These are phyloP conservation scores for Ecdyonurus torrentis DNA, from an alignment of 2,888 invertebrate species.

Conservation along the genomic window DNA sequence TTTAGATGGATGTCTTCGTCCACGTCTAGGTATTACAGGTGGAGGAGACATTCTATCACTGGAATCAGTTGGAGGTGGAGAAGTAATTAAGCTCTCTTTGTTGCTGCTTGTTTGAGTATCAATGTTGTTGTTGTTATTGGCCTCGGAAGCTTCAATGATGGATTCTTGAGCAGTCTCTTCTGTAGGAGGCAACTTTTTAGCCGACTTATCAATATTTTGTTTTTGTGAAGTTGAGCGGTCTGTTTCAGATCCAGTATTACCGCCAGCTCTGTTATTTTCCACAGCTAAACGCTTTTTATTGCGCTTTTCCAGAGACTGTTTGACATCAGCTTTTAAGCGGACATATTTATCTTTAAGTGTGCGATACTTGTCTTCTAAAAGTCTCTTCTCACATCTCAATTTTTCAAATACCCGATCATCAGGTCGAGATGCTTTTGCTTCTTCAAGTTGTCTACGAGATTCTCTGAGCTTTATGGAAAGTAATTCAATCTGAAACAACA, in stretches of 20 bases:
- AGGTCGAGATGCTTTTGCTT: constrained; percentile 8
- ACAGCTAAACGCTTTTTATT: constrained; percentile 41
- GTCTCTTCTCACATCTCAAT: constrained; percentile 48
- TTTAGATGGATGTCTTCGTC: constrained; percentile 5
- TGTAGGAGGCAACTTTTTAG: background rate
- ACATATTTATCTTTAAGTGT: constrained; percentile 69
- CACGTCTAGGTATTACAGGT: background rate
- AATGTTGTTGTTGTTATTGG: background rate
- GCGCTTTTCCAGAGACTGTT: constrained; percentile 56
- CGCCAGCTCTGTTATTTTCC: constrained; percentile 28
- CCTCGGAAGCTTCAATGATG: background rate
- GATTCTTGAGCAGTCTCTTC: constrained; percentile 1
- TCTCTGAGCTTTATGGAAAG: constrained; percentile 29
- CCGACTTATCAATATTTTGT: constrained; percentile 11
- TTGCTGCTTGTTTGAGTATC: background rate
- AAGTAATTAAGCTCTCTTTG: background rate
- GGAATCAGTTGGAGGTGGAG: background rate
- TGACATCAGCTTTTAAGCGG: constrained; percentile 61
- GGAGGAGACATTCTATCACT: background rate
- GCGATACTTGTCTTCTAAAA: constrained; percentile 59
- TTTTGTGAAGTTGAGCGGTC: constrained; percentile 50
- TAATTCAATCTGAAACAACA: constrained; percentile 21
- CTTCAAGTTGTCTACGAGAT: constrained; percentile 10
- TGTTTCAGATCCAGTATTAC: constrained; percentile 58
- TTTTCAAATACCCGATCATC: constrained; percentile 35